Conservation (phyloP, 2,797 vertebrate species). For the Syngnathus rostellatus region DNA sequence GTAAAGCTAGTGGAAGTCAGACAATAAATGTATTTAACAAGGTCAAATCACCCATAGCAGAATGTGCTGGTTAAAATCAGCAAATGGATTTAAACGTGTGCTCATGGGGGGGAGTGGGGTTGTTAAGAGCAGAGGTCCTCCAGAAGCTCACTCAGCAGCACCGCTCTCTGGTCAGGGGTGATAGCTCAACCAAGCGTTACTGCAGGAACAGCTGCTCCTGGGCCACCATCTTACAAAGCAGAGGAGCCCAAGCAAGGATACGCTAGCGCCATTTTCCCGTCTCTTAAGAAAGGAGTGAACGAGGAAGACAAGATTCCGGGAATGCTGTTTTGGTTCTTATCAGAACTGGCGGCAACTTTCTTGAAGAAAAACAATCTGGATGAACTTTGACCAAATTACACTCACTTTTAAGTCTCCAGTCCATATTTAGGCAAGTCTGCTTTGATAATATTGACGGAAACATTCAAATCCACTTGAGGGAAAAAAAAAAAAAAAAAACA, state of each 20-base stretch:
- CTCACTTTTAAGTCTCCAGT: not conserved
- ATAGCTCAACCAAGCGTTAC: conserved; percentile 44
- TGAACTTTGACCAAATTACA: not conserved
- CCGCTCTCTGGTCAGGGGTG: conserved; percentile 58
- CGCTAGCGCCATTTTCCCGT: conserved; percentile 55
- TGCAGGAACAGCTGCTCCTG: conserved; percentile 61
- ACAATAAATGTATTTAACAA: conserved; percentile 44
- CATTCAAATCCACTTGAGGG: not conserved
- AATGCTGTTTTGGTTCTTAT: not conserved
- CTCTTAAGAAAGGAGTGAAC: not conserved
- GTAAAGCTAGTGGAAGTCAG: conserved; percentile 36
- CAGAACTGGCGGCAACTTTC: conserved; percentile 5
- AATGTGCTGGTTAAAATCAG: conserved; percentile 31
- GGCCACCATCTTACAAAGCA: conserved; percentile 62
- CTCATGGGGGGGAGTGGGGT: conserved; percentile 9
- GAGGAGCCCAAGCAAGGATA: conserved; percentile 23
- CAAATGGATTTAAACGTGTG: conserved; percentile 12
- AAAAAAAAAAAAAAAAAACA: not conserved
- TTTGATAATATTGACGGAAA: not conserved
- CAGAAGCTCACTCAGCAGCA: conserved; percentile 51
- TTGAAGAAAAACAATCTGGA: not conserved
- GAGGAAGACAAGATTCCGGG: not conserved
- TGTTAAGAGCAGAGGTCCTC: conserved; percentile 24
- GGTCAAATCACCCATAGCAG: conserved; percentile 36
- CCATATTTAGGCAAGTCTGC: not conserved